phyloP scores from a whole-genome alignment of 2,888 invertebrate species.

The Drymonia ruficornis region DNA sequence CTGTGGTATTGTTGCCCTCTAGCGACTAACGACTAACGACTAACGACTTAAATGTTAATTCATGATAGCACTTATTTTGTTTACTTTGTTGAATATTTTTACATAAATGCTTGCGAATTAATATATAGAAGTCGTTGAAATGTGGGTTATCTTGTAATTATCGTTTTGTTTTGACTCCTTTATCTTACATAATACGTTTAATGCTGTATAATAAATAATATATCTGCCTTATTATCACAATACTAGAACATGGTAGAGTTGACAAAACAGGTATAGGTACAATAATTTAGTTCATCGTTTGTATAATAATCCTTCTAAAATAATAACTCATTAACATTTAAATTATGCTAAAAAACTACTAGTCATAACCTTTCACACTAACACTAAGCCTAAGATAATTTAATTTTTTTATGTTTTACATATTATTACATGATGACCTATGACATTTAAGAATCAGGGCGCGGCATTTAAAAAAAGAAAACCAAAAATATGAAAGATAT shows the following conservation, averaged over 20 bases:
- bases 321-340: background rate
- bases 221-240: conserved; percentile 2
- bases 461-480: background rate
- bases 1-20: conserved; percentile 54
- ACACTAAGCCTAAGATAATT: too few relatives aligned
- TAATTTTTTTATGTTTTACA: too few relatives aligned
- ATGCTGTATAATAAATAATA: conserved; percentile 17
- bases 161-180: conserved; percentile 29
- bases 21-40: conserved; percentile 30
- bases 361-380: too few relatives aligned
- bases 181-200: conserved; percentile 26
- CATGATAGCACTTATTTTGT: conserved; percentile 20
- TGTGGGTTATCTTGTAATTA: conserved; percentile 46
- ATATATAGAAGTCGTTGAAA: conserved; percentile 19
- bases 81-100: conserved; percentile 13
- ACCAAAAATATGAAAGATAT: background rate
- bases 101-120: conserved; percentile 12
- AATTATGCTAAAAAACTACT: too few relatives aligned
- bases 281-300: background rate
- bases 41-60: conserved; percentile 11
- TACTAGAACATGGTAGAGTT: too few relatives aligned
- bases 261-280: background rate
- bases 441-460: conserved; percentile 1
- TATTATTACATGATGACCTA: background rate
- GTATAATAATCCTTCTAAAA: too few relatives aligned